Evolutionary conservation across 2,888 invertebrate genomes (phyloP).

Genomic region (Amphipoea lucens): DNA sequence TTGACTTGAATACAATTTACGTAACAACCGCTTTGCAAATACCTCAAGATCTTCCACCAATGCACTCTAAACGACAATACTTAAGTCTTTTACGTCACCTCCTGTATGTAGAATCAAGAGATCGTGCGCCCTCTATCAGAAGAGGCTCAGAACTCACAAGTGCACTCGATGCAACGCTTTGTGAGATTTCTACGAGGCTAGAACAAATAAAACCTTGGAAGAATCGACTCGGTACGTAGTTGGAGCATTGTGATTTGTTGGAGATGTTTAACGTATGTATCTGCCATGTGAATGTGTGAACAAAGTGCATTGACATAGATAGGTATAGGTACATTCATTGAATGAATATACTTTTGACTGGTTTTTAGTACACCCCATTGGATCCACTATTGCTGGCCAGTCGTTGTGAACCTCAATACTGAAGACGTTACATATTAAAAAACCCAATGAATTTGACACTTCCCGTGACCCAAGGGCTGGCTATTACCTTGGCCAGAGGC

Average conservation of each 20-base stretch:
- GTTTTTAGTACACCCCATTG: no score
- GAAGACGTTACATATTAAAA: no score
- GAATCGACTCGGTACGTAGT: slow-evolving; percentile 33
- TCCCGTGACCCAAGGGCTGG: not conserved
- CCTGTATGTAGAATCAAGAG: slow-evolving; percentile 56
- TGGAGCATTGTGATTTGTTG: slow-evolving; percentile 49
- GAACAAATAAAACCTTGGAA: slow-evolving; percentile 60
- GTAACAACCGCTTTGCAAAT: not conserved
- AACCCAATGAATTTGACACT: not conserved
- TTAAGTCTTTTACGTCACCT: slow-evolving; percentile 51
- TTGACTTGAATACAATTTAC: not conserved
- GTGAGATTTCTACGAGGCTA: slow-evolving; percentile 43
- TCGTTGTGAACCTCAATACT: not conserved
- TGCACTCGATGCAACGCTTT: slow-evolving; percentile 64
- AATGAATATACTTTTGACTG: no score
- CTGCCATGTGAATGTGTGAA: slow-evolving; percentile 2
- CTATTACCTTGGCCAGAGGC: no score
- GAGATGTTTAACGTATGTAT: slow-evolving; percentile 25
- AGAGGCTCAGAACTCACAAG: slow-evolving; percentile 55
- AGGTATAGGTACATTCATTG: no score
- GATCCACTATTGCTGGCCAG: not conserved
- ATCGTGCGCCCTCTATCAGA: slow-evolving; percentile 58
- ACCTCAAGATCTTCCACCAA: not conserved
- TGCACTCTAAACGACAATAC: slow-evolving; percentile 25
- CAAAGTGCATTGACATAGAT: not conserved